phyloP scores from a whole-genome alignment of 2,888 invertebrate genomes.

The Sialis fuliginosa region DNA sequence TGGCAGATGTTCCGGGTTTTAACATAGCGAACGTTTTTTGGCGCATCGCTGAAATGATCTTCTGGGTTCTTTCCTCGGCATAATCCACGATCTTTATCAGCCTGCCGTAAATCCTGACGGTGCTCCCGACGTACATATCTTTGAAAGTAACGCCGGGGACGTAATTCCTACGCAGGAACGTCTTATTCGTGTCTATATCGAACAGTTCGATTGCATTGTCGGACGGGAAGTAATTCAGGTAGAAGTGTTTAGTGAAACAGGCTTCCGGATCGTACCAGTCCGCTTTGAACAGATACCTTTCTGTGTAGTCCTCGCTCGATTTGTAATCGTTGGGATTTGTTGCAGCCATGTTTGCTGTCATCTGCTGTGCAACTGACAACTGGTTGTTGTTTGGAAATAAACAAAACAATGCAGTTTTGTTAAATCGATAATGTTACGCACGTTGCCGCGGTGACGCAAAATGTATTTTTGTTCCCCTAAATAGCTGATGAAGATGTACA shows the following conservation, averaged over 20 bases:
- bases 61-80: conserved; percentile 49
- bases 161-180: conserved; percentile 41
- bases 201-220: conserved; percentile 65
- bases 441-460: too few relatives aligned
- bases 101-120: conserved; percentile 53
- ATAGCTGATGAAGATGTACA: too few relatives aligned
- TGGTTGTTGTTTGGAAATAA: neutral
- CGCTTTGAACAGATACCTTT: conserved; percentile 45
- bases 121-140: conserved; percentile 57
- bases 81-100: conserved; percentile 55
- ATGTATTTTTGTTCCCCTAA: too few relatives aligned
- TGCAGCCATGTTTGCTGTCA: too few relatives aligned
- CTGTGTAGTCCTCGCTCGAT: conserved; percentile 23
- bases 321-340: neutral
- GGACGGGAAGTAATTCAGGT: conserved; percentile 55
- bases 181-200: conserved; percentile 19
- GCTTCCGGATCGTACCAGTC: conserved; percentile 81
- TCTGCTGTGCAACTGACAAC: too few relatives aligned
- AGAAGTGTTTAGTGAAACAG: conserved; percentile 52
- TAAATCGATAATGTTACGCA: neutral
- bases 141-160: conserved; percentile 44
- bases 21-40: conserved; percentile 61
- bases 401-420: neutral
- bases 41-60: conserved; percentile 39
- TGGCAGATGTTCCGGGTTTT: conserved; percentile 50